phyloP scores from a whole-genome alignment of 2,888 invertebrate species.

The Monopis laevigella region DNA sequence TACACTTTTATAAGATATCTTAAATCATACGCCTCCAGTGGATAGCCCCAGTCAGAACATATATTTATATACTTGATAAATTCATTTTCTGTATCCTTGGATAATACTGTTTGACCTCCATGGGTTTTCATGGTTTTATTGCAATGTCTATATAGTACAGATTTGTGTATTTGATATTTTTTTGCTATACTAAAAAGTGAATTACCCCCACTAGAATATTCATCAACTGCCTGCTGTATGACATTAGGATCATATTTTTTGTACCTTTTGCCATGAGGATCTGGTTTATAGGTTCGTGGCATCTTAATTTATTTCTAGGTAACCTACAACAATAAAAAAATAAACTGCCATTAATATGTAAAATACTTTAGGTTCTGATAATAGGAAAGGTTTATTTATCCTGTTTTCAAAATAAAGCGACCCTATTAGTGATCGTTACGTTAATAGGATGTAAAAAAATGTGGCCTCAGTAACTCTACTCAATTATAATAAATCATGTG shows the following conservation, averaged over 20 bases:
- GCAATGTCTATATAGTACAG: slow-evolving; percentile 19
- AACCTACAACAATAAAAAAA: not conserved
- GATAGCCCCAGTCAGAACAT: slow-evolving; percentile 16
- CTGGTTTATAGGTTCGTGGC: slow-evolving; percentile 9
- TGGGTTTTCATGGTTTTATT: slow-evolving; percentile 18
- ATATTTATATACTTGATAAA: slow-evolving; percentile 19
- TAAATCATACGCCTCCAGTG: slow-evolving; percentile 18
- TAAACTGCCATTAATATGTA: not conserved
- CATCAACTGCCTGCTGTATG: slow-evolving; percentile 6
- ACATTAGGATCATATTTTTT: slow-evolving; percentile 6
- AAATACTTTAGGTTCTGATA: not conserved
- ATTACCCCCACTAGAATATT: slow-evolving; percentile 11
- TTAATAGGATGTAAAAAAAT: no score
- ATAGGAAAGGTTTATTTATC: no score
- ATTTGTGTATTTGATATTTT: slow-evolving; percentile 15
- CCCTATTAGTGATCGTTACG: not conserved
- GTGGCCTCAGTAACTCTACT: not conserved
- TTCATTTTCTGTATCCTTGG: slow-evolving; percentile 18
- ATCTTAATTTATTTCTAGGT: not conserved
- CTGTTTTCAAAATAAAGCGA: no score
- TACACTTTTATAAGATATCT: slow-evolving; percentile 20
- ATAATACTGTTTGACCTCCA: slow-evolving; percentile 21
- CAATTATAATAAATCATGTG: not conserved
- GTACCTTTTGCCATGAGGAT: not conserved
- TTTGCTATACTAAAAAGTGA: not conserved